These are phyloP conservation scores for Myripristis jacobus DNA, from an alignment of 2,797 vertebrate genomes.

Conservation along the genomic window DNA sequence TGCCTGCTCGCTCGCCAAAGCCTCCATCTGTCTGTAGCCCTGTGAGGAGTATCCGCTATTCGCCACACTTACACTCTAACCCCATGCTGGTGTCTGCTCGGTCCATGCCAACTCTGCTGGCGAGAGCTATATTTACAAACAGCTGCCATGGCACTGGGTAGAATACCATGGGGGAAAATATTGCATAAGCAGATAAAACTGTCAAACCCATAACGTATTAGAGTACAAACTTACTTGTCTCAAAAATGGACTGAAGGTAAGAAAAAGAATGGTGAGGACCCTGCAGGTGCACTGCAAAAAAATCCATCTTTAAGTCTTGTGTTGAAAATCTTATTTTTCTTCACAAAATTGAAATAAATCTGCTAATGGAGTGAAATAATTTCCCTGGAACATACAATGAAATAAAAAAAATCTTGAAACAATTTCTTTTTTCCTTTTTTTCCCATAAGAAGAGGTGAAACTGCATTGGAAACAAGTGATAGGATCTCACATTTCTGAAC, in stretches of 20 bases:
- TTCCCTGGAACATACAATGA: too few relatives aligned
- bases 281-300: background rate
- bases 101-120: constrained; percentile 77
- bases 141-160: constrained; percentile 75
- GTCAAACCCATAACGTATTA: constrained; percentile 9
- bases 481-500: too few relatives aligned
- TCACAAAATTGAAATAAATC: too few relatives aligned
- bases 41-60: constrained; percentile 72
- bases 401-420: too few relatives aligned
- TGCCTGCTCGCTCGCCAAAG: constrained; percentile 73
- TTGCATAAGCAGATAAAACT: constrained; percentile 43
- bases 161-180: constrained; percentile 36
- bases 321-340: background rate
- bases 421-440: too few relatives aligned
- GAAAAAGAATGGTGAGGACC: background rate
- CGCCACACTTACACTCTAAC: constrained; percentile 67
- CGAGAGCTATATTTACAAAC: constrained; percentile 87
- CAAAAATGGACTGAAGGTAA: background rate
- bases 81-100: constrained; percentile 65
- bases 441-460: too few relatives aligned
- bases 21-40: constrained; percentile 84
- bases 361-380: too few relatives aligned
- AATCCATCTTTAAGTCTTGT: too few relatives aligned
- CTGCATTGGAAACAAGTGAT: too few relatives aligned
- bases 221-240: background rate